Conservation (phyloP, 2,888 invertebrate genomes). For the Tortricodes alternella region DNA sequence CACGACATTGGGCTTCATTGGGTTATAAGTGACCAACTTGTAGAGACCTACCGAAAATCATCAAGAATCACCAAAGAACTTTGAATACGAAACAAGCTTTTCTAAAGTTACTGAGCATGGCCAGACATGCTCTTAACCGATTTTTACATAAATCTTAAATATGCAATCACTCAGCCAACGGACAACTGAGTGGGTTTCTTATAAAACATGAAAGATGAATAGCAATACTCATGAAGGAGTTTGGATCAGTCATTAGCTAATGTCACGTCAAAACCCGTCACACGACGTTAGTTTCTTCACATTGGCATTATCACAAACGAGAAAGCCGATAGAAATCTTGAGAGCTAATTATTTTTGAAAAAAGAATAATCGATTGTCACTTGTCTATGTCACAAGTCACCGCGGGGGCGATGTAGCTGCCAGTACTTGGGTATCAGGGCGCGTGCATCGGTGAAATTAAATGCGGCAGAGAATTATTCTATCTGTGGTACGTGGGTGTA, state of each 20-base stretch:
- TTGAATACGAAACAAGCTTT: too few relatives aligned
- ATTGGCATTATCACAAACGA: not conserved
- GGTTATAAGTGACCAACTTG: too few relatives aligned
- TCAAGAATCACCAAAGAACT: too few relatives aligned
- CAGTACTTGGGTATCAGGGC: constrained; percentile 10
- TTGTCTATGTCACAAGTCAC: constrained; percentile 18
- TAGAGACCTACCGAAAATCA: too few relatives aligned
- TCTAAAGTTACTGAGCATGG: too few relatives aligned
- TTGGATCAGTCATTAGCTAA: not conserved
- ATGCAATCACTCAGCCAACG: too few relatives aligned
- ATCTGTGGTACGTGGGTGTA: constrained; percentile 7
- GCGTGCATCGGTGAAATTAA: constrained; percentile 27
- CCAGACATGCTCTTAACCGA: too few relatives aligned
- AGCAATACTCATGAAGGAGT: not conserved
- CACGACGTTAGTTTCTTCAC: not conserved
- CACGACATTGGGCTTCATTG: too few relatives aligned
- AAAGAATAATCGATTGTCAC: constrained; percentile 5
- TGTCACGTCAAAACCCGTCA: not conserved
- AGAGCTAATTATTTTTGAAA: not conserved
- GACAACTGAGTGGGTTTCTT: too few relatives aligned
- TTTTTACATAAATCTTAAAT: too few relatives aligned
- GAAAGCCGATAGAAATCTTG: not conserved
- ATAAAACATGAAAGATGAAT: too few relatives aligned
- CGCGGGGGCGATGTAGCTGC: constrained; percentile 9
- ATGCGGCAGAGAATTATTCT: constrained; percentile 17